These are phyloP conservation scores for Drosophila nr. perissopoda DNA, from an alignment of 2,888 invertebrate genomes.

Conservation along the genomic window DNA sequence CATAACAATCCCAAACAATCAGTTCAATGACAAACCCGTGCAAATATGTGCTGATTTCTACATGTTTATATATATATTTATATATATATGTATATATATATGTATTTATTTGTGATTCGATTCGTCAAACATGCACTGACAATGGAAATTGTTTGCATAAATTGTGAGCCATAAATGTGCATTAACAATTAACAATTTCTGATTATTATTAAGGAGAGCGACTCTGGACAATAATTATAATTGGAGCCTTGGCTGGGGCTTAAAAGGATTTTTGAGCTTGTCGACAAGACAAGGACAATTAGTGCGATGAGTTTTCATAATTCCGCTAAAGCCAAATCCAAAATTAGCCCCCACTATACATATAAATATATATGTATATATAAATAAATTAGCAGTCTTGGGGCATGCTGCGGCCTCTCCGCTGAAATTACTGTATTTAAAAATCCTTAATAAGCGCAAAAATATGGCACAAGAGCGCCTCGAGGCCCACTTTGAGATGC, in stretches of 20 bases:
- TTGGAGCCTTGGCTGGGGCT: conserved; percentile 38
- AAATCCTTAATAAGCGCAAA: conserved; percentile 77
- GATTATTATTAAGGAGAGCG: conserved; percentile 26
- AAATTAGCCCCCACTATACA: conserved; percentile 45
- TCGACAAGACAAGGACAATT: conserved; percentile 58
- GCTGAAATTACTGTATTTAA: conserved; percentile 78
- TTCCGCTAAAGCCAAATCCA: conserved; percentile 49
- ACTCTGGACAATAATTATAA: conserved; percentile 43
- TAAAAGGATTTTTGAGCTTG: conserved; percentile 69
- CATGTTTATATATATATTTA: neutral
- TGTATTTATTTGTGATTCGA: conserved; percentile 10
- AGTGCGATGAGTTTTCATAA: conserved; percentile 73
- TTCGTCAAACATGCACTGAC: conserved; percentile 14
- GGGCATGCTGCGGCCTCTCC: neutral
- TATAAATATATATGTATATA: neutral
- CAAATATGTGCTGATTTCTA: conserved; percentile 52
- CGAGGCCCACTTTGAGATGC: conserved; percentile 45
- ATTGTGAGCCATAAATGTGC: conserved; percentile 74
- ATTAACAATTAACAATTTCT: conserved; percentile 66
- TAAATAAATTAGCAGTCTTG: conserved; percentile 74
- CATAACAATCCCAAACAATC: conserved; percentile 55
- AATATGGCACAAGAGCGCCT: conserved; percentile 51
- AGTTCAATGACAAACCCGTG: conserved; percentile 70
- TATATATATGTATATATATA: neutral
- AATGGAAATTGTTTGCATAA: conserved; percentile 67